phyloP scores from a whole-genome alignment of 2,113 vertebrate species.

The Brienomyrus longianalis region DNA sequence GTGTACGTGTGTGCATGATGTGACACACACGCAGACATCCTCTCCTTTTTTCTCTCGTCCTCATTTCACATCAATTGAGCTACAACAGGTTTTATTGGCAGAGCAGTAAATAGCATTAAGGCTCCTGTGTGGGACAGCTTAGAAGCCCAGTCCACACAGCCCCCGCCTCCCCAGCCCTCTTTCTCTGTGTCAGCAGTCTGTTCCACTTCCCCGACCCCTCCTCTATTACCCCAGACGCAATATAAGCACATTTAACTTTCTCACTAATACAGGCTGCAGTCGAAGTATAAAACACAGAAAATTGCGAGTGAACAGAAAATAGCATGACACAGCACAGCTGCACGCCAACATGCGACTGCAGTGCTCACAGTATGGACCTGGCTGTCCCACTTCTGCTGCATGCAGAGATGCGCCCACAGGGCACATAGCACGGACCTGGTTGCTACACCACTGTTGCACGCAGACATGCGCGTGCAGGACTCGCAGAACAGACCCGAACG shows the following conservation, averaged over 20 bases:
- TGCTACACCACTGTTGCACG: not conserved
- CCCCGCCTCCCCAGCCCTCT: not conserved
- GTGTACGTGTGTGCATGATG: not conserved
- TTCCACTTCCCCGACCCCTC: not conserved
- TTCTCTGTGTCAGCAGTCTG: slow-evolving; percentile 9
- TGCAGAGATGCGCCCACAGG: not conserved
- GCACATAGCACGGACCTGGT: not conserved
- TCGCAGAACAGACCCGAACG: not conserved
- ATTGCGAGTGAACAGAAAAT: not conserved
- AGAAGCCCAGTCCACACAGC: not conserved
- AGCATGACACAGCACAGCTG: not conserved
- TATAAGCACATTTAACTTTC: not conserved
- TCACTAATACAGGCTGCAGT: not conserved
- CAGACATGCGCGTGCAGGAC: no score
- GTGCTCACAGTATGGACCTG: not conserved
- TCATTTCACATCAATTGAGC: slow-evolving; percentile 11
- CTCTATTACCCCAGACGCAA: not conserved
- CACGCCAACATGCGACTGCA: not conserved
- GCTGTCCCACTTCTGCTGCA: not conserved
- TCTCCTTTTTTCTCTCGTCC: not conserved
- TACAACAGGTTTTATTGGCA: slow-evolving; percentile 3
- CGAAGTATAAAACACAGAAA: not conserved
- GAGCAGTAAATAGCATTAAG: slow-evolving; percentile 10
- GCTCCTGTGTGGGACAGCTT: not conserved
- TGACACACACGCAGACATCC: not conserved